Evolutionary conservation across 2,113 vertebrate species (phyloP).

Genomic region (Cathartes aura): DNA sequence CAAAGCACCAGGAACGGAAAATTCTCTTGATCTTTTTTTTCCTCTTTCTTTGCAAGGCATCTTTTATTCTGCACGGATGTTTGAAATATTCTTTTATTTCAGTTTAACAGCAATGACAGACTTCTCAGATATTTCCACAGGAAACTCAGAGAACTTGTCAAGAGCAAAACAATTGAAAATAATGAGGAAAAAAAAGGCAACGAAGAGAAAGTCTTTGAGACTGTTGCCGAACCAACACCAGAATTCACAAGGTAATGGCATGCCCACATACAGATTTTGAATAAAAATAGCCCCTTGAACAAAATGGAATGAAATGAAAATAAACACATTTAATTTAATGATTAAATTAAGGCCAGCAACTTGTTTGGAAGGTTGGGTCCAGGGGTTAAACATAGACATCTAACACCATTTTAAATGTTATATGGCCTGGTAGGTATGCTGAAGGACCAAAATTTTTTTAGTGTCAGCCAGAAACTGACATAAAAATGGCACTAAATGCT

Average conservation of each 20-base stretch:
- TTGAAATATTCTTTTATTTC: conserved; percentile 25
- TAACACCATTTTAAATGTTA: background rate
- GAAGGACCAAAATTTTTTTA: background rate
- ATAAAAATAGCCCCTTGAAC: background rate
- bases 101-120: background rate
- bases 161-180: background rate
- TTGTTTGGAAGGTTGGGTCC: background rate
- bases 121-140: background rate
- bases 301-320: background rate
- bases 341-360: background rate
- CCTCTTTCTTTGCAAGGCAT: background rate
- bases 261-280: fast-evolving
- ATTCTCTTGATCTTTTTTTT: background rate
- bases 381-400: background rate
- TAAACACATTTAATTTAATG: background rate
- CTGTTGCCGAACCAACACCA: background rate
- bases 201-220: background rate
- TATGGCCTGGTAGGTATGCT: background rate
- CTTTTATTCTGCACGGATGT: background rate
- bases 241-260: background rate
- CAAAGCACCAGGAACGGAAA: background rate
- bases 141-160: background rate
- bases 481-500: background rate
- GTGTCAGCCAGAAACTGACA: background rate
- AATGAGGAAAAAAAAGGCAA: background rate